phyloP scores from a whole-genome alignment of 2,797 vertebrate genomes.

The Diceros bicornis region DNA sequence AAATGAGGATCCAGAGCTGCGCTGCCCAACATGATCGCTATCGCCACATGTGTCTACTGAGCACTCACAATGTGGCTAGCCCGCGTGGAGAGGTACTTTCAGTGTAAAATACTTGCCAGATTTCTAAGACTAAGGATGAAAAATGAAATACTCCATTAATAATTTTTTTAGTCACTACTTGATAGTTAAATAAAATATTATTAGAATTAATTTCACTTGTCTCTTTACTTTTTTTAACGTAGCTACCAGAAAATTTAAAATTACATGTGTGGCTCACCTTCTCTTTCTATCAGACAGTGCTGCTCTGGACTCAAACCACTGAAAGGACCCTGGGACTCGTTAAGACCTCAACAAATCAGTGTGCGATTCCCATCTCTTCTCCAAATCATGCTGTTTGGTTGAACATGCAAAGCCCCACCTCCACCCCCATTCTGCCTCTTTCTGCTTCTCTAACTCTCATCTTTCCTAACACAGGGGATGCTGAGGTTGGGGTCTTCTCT shows the following conservation, averaged over 20 bases:
- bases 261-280: not conserved
- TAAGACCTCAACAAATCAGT: not conserved
- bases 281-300: not conserved
- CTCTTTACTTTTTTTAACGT: not conserved
- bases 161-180: not conserved
- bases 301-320: not conserved
- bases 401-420: not conserved
- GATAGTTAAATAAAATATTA: not conserved
- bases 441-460: not conserved
- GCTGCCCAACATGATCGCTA: fast-evolving
- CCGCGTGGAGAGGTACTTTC: not conserved
- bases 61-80: fast-evolving
- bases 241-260: not conserved
- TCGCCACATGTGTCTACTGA: not conserved
- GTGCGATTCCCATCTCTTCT: not conserved
- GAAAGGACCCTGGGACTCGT: not conserved
- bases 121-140: not conserved
- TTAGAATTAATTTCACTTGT: not conserved
- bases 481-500: not conserved
- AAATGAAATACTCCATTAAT: not conserved
- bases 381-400: not conserved
- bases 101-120: not conserved
- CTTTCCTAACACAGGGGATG: no score
- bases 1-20: not conserved
- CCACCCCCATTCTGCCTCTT: not conserved